phyloP scores from a whole-genome alignment of 2,113 vertebrate genomes.

The Colistium nudipinnis region DNA sequence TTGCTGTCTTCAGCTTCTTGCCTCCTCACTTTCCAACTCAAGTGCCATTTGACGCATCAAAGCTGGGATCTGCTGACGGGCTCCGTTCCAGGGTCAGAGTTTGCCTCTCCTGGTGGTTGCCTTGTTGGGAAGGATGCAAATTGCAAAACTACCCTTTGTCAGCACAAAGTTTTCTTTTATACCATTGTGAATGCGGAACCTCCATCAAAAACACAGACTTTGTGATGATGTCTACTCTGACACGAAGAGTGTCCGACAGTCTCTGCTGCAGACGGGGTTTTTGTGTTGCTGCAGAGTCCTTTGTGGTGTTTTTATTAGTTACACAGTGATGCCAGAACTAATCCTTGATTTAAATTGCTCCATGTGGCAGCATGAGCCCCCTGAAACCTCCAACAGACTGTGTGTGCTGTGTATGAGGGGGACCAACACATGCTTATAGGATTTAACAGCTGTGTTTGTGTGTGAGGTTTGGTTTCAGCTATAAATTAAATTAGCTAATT shows the following conservation, averaged over 20 bases:
- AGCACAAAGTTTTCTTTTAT: background rate
- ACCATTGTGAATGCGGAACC: background rate
- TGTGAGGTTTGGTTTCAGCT: conserved; percentile 9
- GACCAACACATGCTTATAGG: conserved; percentile 36
- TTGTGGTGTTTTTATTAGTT: background rate
- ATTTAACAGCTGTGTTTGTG: conserved; percentile 53
- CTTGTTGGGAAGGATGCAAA: conserved; percentile 7
- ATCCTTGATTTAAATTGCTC: conserved; percentile 39
- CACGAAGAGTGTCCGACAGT: background rate
- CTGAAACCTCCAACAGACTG: conserved; percentile 44
- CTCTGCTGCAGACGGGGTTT: background rate
- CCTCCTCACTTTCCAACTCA: conserved; percentile 20
- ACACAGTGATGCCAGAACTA: conserved; percentile 25
- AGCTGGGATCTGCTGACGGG: conserved; percentile 43
- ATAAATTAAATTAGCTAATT: conserved; percentile 10
- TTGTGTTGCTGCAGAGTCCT: background rate
- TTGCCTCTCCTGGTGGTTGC: conserved; percentile 33
- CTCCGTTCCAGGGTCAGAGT: conserved; percentile 51
- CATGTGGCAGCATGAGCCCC: conserved; percentile 21
- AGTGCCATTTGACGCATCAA: conserved; percentile 46
- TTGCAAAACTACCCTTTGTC: conserved; percentile 27
- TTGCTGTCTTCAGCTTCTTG: conserved; percentile 41
- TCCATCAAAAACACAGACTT: background rate
- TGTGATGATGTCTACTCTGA: background rate
- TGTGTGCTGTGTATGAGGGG: conserved; percentile 15